Base-by-base conservation (phyloP, 2,113 vertebrate species). In the Vanacampus margaritifer region DNA sequence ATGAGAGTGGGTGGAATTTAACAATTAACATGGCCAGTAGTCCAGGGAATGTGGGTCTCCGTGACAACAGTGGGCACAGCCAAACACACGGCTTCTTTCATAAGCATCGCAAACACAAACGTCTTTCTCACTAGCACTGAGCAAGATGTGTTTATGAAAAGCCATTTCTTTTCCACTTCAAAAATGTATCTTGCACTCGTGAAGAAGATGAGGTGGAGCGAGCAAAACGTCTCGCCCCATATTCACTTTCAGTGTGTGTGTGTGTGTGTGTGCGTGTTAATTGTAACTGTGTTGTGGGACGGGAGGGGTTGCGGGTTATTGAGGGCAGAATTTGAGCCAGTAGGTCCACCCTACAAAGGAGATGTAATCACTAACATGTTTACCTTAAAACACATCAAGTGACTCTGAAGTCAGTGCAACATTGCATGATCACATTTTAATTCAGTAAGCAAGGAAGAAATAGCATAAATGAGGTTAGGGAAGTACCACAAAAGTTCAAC, bases 41-140 rank as follows among this genome's bases (percentile, higher is more conserved):
- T 87, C 75, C 7, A 48, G 84, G 86, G 87, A 90, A 90, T 90
- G 88, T 81, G 64, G 35, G 84, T 87, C 78, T 83, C 84, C 87
- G 41, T 79, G 84, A 79, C 87, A 78, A 91, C 86, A 77, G 78
- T 32, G 51, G 70, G 69, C 84, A 82, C 71, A 70, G 84, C 67
- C 73, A 86, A 89, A 88, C 86, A 91, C 88, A 84, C 26, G 43
- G 37, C 54, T 56, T 82, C 87, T 90, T 90, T 90, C 86, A 89
- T 87, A 85, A 88, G 76, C 78, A 80, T 68, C 71, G 80, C 84
- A 82, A 86, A 79, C 75, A 85, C 46, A 75, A 74, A 81, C 6
- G 68, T 80, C 73, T 60, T 67, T 64, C 41, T 68, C 78, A 79
- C 79, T 68, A 73, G 71, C 68, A 75, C 60, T 54, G 64, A 67